A percentile compares a stretch with the other conserved stretches of the same genome.
phyloP scores from a whole-genome alignment of 2,797 vertebrate species.

The Oreonectes daqikongensis region DNA sequence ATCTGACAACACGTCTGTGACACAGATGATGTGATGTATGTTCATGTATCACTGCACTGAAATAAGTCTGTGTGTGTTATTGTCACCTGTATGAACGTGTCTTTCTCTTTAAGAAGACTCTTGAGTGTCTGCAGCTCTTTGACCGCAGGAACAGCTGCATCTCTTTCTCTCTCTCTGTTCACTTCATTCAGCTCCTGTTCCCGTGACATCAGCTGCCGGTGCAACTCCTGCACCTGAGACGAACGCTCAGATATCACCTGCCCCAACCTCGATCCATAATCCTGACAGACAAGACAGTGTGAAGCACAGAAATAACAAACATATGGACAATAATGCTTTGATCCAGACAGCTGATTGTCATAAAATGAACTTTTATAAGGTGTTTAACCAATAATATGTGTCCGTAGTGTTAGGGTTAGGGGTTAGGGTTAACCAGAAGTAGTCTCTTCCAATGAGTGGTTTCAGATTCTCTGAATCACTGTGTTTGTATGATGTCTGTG shows the following conservation, averaged over 20 bases:
- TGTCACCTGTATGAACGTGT: slow-evolving; percentile 70
- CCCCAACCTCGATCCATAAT: slow-evolving; percentile 80
- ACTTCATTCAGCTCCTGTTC: slow-evolving; percentile 71
- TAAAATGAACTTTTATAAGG: too few relatives aligned
- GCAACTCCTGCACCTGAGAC: slow-evolving; percentile 82
- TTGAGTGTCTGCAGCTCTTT: slow-evolving; percentile 64
- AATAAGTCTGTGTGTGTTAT: not conserved
- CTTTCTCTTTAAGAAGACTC: slow-evolving; percentile 78
- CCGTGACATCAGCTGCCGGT: slow-evolving; percentile 74
- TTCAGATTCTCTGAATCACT: too few relatives aligned
- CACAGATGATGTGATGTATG: too few relatives aligned
- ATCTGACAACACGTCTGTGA: too few relatives aligned
- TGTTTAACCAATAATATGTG: too few relatives aligned
- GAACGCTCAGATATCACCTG: slow-evolving; percentile 83
- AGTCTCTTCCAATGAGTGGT: too few relatives aligned
- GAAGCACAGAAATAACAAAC: too few relatives aligned
- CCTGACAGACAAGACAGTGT: slow-evolving; percentile 66
- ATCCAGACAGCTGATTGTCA: not conserved
- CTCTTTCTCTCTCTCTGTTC: slow-evolving; percentile 66
- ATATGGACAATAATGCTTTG: too few relatives aligned
- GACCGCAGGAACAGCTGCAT: slow-evolving; percentile 49
- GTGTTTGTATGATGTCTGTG: too few relatives aligned
- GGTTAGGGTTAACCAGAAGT: too few relatives aligned
- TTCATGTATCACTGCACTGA: too few relatives aligned
- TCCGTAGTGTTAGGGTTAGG: too few relatives aligned